A percentile compares a stretch with the other conserved stretches of the same genome.
Evolutionary conservation across 2,113 vertebrate species (phyloP).

Genomic region (Ictidomys tridecemlineatus): DNA sequence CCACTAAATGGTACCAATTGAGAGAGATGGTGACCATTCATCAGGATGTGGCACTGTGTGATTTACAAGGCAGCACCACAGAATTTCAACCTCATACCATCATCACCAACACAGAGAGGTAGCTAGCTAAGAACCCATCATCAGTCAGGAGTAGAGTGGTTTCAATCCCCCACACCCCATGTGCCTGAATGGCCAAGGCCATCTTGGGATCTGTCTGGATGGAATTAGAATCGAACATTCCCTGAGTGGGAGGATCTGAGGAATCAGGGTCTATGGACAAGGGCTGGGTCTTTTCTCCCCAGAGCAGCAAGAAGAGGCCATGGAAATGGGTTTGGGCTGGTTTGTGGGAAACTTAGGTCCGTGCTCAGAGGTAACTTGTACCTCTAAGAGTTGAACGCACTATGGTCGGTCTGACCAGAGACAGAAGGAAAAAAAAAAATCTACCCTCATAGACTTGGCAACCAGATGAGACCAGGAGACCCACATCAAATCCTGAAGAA

Average conservation of each 20-base stretch:
- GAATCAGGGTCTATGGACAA: background rate
- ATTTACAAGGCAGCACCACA: background rate
- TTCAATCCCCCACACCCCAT: background rate
- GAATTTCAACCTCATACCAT: background rate
- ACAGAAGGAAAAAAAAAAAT: background rate
- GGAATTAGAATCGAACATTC: background rate
- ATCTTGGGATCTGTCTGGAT: background rate
- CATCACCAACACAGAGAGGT: background rate
- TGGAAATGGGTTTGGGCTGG: background rate
- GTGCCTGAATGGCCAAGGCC: background rate
- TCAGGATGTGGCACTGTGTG: background rate
- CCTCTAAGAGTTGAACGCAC: background rate
- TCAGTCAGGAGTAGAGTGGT: background rate
- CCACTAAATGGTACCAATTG: background rate
- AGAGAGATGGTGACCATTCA: background rate
- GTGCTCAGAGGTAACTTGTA: background rate
- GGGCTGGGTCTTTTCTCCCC: background rate
- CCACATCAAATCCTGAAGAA: background rate
- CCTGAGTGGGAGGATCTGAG: background rate
- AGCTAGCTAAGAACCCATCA: background rate
- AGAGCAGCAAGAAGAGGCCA: background rate
- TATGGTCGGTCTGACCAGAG: background rate
- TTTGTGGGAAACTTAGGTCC: background rate
- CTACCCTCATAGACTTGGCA: background rate
- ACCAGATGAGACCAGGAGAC: background rate